Evolutionary conservation across 2,113 vertebrate genomes (phyloP), one percentile per base, ranked within the genome.

Genomic region (Caranx melampygus): DNA sequence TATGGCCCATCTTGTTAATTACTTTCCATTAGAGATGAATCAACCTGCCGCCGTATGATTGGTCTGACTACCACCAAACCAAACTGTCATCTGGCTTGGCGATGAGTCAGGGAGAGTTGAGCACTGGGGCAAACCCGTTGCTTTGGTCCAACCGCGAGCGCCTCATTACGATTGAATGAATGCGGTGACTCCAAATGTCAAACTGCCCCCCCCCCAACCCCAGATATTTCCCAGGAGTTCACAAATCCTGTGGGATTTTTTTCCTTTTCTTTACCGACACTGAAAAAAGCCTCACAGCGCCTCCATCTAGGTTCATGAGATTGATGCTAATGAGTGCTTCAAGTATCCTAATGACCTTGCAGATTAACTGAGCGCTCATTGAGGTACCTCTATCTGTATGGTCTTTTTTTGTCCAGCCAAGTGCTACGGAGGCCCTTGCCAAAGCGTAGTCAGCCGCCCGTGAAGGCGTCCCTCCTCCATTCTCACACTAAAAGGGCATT

Each of bases 401-500:
- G 55, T 74, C 78, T 79, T 78, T 72, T 93, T 95, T 73, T 86
- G 95, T 97, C 94, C 91, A 79, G 88, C 93, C 95, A 94, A 95
- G 93, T 94, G 93, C 86, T 94, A 83, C 86, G 82, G 95, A 94
- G 95, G 95, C 90, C 91, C 95, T 92, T 93, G 95, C 91, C 57
- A 92, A 97, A 94, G 95, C 94, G 94, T 95, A 96, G 95, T 92
- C 96, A 97, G 93, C 95, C 95, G 97, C 95, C 98, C 95, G 95
- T 98, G 97, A 99, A 98, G 97, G 97, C 96, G 95, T 97, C 96
- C 96, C 92, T 92, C 93, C 83, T 94, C 93, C 94, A 94, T 95
- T 95, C 94, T 96, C 95, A 96, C 96, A 96, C 95, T 95, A 92
- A 93, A 92, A 94, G 92, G 92, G 91, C 92, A 90, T 91, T 94